phyloP scores from a whole-genome alignment of 2,888 invertebrate species.

The Allacma fusca region DNA sequence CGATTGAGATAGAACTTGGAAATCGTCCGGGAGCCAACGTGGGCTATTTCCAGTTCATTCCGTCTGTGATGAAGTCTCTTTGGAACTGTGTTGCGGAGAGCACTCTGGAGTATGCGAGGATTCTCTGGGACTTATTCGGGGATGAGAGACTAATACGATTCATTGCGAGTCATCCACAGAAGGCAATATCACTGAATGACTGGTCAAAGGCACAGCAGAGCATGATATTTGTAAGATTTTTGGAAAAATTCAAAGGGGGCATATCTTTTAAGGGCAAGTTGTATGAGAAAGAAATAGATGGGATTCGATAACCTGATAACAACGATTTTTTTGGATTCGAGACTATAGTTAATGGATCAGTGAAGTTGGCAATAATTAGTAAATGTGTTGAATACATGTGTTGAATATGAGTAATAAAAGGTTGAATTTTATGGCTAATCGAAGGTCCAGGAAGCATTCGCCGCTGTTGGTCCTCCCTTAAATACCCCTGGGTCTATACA shows the following conservation, averaged over 20 bases:
- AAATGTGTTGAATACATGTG: too few species aligned
- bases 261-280: too few species aligned
- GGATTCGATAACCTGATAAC: too few species aligned
- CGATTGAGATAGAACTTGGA: constrained; percentile 81
- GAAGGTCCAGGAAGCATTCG: constrained; percentile 83
- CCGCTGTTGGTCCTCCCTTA: constrained; percentile 75
- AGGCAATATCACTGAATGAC: constrained; percentile 83
- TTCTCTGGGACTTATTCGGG: constrained; percentile 97
- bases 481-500: constrained; percentile 77
- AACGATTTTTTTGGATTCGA: too few species aligned
- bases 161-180: constrained; percentile 81
- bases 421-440: too few species aligned
- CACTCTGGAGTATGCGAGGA: constrained; percentile 93
- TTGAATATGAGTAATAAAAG: too few species aligned
- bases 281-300: too few species aligned
- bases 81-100: constrained; percentile 98
- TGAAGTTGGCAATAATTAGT: too few species aligned
- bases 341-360: too few species aligned
- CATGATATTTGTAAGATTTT: constrained; percentile 80
- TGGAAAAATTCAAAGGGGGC: too few species aligned
- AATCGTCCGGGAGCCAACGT: constrained; percentile 52
- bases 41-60: constrained; percentile 72
- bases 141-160: constrained; percentile 85
- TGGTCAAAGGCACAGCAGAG: constrained; percentile 87
- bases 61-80: constrained; percentile 87